Percentiles rank a stretch among this genome's conserved stretches.
Evolutionary conservation across 1,140 invertebrate species (phyloP).

Genomic region (Lanistes nyassanus): DNA sequence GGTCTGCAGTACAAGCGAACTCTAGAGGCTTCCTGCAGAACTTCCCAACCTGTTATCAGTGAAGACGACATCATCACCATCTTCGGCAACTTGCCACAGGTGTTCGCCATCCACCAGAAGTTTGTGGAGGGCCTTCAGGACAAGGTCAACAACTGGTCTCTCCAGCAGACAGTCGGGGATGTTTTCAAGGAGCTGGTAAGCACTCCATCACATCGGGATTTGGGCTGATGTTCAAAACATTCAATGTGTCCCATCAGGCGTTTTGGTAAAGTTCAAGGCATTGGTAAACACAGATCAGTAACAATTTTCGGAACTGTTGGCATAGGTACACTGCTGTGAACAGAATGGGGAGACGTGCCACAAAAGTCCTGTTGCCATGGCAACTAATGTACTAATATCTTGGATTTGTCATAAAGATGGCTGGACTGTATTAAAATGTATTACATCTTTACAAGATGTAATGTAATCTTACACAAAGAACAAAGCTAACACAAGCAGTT

Average conservation of each 20-base stretch:
- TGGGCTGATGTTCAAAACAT: neutral
- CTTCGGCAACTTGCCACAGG: conserved; percentile 91
- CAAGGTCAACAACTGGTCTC: conserved; percentile 76
- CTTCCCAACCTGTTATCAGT: conserved; percentile 88
- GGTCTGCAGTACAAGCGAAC: conserved; percentile 88
- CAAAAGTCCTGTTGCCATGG: no score
- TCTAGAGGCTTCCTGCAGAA: conserved; percentile 84
- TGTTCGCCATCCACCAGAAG: conserved; percentile 82
- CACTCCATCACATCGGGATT: neutral
- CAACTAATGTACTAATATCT: no score
- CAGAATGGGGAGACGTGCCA: no score
- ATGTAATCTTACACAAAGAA: no score
- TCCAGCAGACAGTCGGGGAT: conserved; percentile 76
- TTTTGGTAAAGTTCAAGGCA: neutral
- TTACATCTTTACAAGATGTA: no score
- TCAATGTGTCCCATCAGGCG: neutral
- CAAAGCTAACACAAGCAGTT: no score
- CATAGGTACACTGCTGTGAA: no score
- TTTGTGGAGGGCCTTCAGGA: conserved; percentile 80
- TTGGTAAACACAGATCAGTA: no score
- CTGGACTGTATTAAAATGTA: no score
- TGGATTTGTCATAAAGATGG: no score
- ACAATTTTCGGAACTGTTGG: no score
- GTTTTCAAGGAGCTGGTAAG: conserved; percentile 79
- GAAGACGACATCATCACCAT: conserved; percentile 90